Evolutionary conservation across 2,888 invertebrate species (phyloP), one percentile per base, ranked within the genome.

Genomic region (Syrphus vitripennis): DNA sequence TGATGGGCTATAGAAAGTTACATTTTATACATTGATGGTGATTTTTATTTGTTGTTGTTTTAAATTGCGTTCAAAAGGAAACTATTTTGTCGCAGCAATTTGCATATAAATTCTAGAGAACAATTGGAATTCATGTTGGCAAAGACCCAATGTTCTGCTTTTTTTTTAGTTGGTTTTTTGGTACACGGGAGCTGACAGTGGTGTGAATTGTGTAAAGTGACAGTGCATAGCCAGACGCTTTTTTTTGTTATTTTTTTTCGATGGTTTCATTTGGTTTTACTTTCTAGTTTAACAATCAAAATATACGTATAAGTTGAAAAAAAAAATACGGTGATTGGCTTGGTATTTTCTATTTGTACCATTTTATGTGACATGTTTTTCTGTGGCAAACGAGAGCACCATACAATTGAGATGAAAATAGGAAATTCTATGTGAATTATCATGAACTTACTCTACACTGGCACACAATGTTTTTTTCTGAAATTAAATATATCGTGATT

Each of bases 11-110:
- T 34, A 34, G 31, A 59, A 37, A 34, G 34, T 21, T 34, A 34
- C 34, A 37, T 21, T n/a, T n/a, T n/a, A n/a, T n/a, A n/a, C n/a
- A 16, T 16, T 55, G 19, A 12, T 34, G 12, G n/a, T n/a, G 3
- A 4, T 26, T 48, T 21, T 45, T n/a, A 14, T 59, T 19, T 55
- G 19, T 65, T 48, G 31, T 45, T 45, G 34, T 48, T 31, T 34
- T 21, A 14, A 21, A 37, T 70, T 75, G 40, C 78, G 71, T 76
- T 76, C 84, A 59, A 26, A 75, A 42, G 67, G 59, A 81, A 81
- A 59, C 76, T 76, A 81, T 84, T 84, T 84, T 81, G 84, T 77
- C 84, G 81, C 81, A 84, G 67, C 84, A 69, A 84, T 84, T 84
- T 84, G 81, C 75, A 84, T 84, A 78, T 40, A 34, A 24, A 83